Base-by-base conservation (phyloP, 2,797 vertebrate genomes). In the Spinus olivaceus region DNA sequence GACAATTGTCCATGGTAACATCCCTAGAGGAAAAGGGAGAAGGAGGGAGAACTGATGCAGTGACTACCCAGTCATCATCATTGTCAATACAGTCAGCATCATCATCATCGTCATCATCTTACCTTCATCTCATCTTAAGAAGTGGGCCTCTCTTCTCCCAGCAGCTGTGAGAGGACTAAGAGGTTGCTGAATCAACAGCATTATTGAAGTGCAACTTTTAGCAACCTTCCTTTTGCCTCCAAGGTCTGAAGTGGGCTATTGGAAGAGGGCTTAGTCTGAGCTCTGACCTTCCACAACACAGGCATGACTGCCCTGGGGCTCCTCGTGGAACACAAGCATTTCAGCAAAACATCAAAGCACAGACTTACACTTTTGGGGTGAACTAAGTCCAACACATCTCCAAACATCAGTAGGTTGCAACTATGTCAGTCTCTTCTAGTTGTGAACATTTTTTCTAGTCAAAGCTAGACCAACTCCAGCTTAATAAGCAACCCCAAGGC, bases 1-100 rank as follows among this genome's bases (percentile, higher is more conserved):
- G 35, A 27, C 33, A 27, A 3, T 1, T 57, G n/a, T 54, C n/a
- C 32, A 14, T 0, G 0, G 32, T 33, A 53, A 27, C 27, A 74
- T 32, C 14, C 46, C 20, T 33, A 24, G 25, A 61, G 47, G 11
- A 78, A 70, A 80, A 83, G 6, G 39, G 30, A 81, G 30, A 67
- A 69, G 70, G 67, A 56, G 51, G 56, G 14, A 79, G 33, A 83
- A 64, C 7, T 47, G 37, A 60, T 76, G 41, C 46, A 74, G 33
- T 30, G 57, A 37, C 24, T 32, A 7, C 9, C 13, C 20, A n/a
- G 20, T 46, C 27, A 15, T 30, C 24, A 15, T 27, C 30, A 37
- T 7, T 0, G 0, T 47, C 44, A 22, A 8, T 35, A 10, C 24
- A 27, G 32, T 37, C n/a, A 21, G 47, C n/a, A 50, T 33, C 19